Conservation (phyloP, 2,113 vertebrate species). For the Fulica atra region DNA sequence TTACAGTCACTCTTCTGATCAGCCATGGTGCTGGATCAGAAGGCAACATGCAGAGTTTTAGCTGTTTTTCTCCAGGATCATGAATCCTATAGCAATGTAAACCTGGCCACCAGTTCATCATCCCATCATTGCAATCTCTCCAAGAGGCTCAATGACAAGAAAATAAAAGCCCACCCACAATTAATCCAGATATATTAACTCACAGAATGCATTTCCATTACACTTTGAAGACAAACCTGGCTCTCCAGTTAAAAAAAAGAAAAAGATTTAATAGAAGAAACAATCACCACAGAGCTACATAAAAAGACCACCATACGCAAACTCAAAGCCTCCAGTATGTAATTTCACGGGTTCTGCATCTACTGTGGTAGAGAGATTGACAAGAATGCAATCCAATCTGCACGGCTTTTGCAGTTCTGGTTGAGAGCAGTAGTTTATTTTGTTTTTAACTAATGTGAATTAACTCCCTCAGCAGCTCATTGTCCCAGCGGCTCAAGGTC, state of each 20-base stretch:
- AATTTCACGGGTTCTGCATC: constrained; percentile 17
- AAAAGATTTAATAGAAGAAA: neutral
- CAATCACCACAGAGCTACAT: neutral
- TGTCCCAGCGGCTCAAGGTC: neutral
- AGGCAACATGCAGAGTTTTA: neutral
- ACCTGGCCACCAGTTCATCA: neutral
- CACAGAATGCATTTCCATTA: neutral
- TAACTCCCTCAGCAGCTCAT: neutral
- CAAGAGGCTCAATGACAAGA: neutral
- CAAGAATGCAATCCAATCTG: neutral
- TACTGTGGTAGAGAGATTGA: neutral
- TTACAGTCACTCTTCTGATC: neutral
- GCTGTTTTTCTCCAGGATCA: neutral
- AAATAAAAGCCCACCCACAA: neutral
- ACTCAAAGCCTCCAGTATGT: neutral
- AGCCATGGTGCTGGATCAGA: neutral
- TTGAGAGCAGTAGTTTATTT: constrained; percentile 12
- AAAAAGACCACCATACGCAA: neutral
- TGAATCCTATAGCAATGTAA: neutral
- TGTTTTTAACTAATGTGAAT: constrained; percentile 4
- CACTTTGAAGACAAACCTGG: neutral
- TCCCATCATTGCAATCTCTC: neutral
- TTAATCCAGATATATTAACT: neutral
- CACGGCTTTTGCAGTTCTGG: neutral
- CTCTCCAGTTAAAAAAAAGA: neutral